phyloP scores from a whole-genome alignment of 2,113 vertebrate genomes.

The Sapajus apella region DNA sequence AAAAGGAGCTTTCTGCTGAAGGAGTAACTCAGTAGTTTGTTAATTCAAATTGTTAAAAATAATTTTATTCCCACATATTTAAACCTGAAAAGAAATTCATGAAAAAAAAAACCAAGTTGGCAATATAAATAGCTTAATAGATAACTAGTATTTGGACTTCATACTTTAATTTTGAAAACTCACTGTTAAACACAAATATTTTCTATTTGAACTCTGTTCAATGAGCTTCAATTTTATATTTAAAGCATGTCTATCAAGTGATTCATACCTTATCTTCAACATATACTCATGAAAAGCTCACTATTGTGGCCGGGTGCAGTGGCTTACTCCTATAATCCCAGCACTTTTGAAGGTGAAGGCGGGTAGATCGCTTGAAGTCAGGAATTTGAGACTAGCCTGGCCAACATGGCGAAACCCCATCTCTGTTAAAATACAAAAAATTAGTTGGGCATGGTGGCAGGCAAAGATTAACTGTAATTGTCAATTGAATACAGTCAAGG shows the following conservation, averaged over 20 bases:
- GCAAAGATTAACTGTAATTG: too few species aligned
- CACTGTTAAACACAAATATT: slow-evolving; percentile 8
- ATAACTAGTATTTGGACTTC: neutral
- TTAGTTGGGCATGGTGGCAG: too few species aligned
- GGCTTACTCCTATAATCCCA: too few species aligned
- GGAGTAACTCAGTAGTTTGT: neutral
- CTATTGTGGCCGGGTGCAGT: neutral
- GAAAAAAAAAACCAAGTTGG: neutral
- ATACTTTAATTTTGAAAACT: slow-evolving; percentile 37
- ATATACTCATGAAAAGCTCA: neutral
- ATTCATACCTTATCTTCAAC: neutral
- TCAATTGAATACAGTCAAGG: neutral
- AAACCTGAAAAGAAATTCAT: neutral
- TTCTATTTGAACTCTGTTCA: neutral
- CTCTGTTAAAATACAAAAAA: too few species aligned
- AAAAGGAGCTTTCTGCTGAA: neutral
- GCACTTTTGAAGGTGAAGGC: too few species aligned
- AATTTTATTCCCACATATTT: slow-evolving; percentile 25
- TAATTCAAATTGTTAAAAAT: slow-evolving; percentile 40
- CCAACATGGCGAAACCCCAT: too few species aligned
- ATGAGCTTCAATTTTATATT: neutral
- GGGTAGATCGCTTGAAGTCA: too few species aligned
- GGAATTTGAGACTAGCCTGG: too few species aligned
- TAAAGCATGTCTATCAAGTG: slow-evolving; percentile 11
- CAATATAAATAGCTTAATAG: slow-evolving; percentile 2